These are phyloP conservation scores for Pandemis corylana DNA, from an alignment of 2,888 invertebrate genomes.

Conservation along the genomic window DNA sequence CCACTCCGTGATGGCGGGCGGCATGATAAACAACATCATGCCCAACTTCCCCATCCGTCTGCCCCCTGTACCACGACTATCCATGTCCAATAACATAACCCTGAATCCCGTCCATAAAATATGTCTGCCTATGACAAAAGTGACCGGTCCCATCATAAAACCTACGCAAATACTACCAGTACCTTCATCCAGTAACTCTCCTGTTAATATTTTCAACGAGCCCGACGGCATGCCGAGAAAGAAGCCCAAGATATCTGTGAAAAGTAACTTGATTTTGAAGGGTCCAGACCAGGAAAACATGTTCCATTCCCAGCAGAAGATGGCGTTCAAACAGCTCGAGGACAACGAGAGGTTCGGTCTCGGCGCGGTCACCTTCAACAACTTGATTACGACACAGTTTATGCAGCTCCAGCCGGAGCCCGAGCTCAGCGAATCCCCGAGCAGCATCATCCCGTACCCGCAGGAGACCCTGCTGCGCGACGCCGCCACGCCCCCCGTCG, in stretches of 20 bases:
- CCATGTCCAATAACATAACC: constrained; percentile 70
- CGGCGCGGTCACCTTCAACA: constrained; percentile 77
- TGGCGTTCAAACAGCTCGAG: constrained; percentile 77
- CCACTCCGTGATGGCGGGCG: constrained; percentile 64
- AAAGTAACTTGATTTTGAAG: constrained; percentile 80
- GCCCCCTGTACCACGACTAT: constrained; percentile 66
- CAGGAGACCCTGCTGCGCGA: constrained; percentile 68
- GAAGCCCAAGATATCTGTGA: constrained; percentile 82
- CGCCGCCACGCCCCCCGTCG: constrained; percentile 68
- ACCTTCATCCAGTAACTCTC: constrained; percentile 73
- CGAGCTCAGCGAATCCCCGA: constrained; percentile 70
- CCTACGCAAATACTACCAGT: constrained; percentile 78
- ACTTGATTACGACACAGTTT: constrained; percentile 77
- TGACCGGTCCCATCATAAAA: constrained; percentile 75
- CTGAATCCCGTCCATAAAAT: constrained; percentile 74
- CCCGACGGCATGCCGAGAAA: constrained; percentile 73
- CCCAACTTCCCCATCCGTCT: constrained; percentile 75
- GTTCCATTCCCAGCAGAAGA: constrained; percentile 81
- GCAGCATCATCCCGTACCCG: constrained; percentile 67
- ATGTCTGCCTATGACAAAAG: constrained; percentile 67
- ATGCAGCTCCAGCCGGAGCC: constrained; percentile 78
- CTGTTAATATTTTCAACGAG: constrained; percentile 65
- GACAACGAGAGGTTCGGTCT: constrained; percentile 76
- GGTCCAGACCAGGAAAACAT: constrained; percentile 80
- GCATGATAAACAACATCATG: constrained; percentile 72